Base-by-base conservation (phyloP, 2,888 invertebrate genomes). In the Agriopis marginaria region DNA sequence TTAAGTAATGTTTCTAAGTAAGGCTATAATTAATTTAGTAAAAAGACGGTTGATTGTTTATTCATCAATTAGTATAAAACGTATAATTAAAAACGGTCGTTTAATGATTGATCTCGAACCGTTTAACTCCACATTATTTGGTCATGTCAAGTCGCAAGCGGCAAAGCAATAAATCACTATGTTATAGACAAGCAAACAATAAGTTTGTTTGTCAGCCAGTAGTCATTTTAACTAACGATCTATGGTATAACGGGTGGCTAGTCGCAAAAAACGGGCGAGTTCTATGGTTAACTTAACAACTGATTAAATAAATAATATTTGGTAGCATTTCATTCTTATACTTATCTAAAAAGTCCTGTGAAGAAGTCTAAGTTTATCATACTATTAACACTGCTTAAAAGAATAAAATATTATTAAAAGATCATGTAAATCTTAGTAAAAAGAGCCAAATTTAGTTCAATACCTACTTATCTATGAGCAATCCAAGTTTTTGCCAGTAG, bases 171-270 rank as follows among this genome's bases (percentile, higher is more conserved):
- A 89, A 92, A 92, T 91, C 90, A 91, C 80, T 80, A 75, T 75
- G 74, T 76, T 80, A 81, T 83, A 84, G 85, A 87, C 84, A 86
- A 86, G 83, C 83, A 87, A 87, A 89, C 88, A 90, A 90, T 88
- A 77, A 79, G 81, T 86, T 86, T 88, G 88, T 91, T 89, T 90
- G 89, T 87, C 88, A 86, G 88, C 81, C 75, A 80, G 81, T 79
- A 86, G 81, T 87, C 86, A 87, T 86, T 86, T 85, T 80, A 44
- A 77, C 78, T 83, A 86, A 88, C 86, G 85, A 90, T 86, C 83
- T 84, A 83, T 61, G 62, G 17, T 66, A 66, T 85, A 82, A 82
- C 82, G 81, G 78, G 64, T 77, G 78, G 62, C 54, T 12, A 55
- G 69, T n/a, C 72, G 87, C 90, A 91, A 91, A 92, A 91, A 89